A percentile compares a stretch with the other conserved stretches of the same genome.
phyloP scores from a whole-genome alignment of 1,140 invertebrate genomes.

The Drosophila oshimai region DNA sequence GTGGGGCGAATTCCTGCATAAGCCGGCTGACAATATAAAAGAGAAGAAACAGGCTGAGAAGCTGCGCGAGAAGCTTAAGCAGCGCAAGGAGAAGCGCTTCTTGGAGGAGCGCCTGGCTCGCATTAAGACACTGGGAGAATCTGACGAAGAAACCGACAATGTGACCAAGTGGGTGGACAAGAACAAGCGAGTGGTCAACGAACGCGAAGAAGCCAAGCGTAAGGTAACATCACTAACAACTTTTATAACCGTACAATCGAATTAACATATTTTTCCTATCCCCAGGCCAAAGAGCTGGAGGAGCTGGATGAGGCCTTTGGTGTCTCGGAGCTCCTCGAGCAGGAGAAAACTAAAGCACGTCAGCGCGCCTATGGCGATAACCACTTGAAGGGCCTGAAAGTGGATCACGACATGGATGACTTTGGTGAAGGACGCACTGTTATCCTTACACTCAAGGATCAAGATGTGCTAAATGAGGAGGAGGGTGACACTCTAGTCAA shows the following conservation, averaged over 20 bases:
- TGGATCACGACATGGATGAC: conserved; percentile 92
- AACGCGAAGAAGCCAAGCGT: conserved; percentile 93
- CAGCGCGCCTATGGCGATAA: conserved; percentile 86
- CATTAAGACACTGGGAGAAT: conserved; percentile 88
- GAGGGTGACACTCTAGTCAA: conserved; percentile 96
- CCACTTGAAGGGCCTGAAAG: conserved; percentile 92
- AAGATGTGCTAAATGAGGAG: conserved; percentile 94
- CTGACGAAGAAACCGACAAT: conserved; percentile 90
- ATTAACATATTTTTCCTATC: background rate
- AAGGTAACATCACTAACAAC: conserved; percentile 88
- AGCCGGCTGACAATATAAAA: conserved; percentile 92
- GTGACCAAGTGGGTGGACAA: conserved; percentile 92
- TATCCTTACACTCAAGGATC: conserved; percentile 97
- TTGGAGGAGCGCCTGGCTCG: conserved; percentile 87
- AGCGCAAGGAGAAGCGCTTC: conserved; percentile 90
- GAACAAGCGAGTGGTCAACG: conserved; percentile 89
- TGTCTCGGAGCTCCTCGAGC: conserved; percentile 90
- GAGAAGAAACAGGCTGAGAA: conserved; percentile 91
- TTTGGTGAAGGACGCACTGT: conserved; percentile 93
- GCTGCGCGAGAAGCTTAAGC: conserved; percentile 90
- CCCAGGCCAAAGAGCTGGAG: conserved; percentile 94
- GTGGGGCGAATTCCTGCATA: conserved; percentile 96
- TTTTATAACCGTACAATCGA: too few species aligned
- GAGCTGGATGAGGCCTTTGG: conserved; percentile 98
- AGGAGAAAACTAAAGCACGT: conserved; percentile 88